A percentile compares a stretch with the other conserved stretches of the same genome.
Conservation (phyloP, 2,113 vertebrate genomes). For the Eleginops maclovinus region DNA sequence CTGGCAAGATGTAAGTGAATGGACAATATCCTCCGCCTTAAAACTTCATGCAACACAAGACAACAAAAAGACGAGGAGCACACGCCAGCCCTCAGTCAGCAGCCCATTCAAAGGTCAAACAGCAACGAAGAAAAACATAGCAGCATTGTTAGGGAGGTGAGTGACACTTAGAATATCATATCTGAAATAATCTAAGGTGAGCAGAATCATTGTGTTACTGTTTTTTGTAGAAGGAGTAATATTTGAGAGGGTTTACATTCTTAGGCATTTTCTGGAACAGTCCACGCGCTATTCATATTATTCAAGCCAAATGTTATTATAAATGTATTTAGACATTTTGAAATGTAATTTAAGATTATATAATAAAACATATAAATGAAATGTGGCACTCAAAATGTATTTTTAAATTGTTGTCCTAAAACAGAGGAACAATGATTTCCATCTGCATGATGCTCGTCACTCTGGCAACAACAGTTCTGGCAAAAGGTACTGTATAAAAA, state of each 20-base stretch:
- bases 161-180: background rate
- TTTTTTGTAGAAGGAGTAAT: background rate
- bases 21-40: background rate
- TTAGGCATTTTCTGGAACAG: too few species aligned
- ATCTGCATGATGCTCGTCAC: constrained; percentile 5
- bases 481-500: constrained; percentile 52
- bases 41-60: background rate
- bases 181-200: background rate
- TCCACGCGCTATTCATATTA: background rate
- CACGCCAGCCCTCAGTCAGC: background rate
- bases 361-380: background rate
- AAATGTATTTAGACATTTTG: too few species aligned
- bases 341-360: background rate
- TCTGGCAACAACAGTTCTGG: constrained; percentile 12
- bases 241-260: background rate
- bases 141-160: background rate
- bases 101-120: background rate
- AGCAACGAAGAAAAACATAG: background rate
- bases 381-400: background rate
- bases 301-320: too few species aligned
- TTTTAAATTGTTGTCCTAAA: constrained; percentile 8
- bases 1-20: background rate
- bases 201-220: background rate
- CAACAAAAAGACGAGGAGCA: background rate
- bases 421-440: constrained; percentile 39